Evolutionary conservation across 2,888 invertebrate species (phyloP).

Genomic region (Lasioglossum zephyrum): DNA sequence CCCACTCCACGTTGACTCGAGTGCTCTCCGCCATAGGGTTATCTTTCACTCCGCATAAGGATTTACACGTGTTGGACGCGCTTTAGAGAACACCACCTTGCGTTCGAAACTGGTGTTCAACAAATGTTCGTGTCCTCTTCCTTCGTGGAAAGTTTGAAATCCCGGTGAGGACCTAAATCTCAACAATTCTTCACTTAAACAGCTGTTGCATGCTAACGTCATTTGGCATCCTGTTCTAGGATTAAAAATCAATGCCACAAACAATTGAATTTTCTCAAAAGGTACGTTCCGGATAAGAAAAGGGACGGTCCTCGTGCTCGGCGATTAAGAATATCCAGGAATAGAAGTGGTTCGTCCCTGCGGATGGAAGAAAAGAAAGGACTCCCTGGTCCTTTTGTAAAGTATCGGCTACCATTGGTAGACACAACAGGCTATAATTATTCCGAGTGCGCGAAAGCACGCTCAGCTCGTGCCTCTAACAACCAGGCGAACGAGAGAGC

Average conservation of each 20-base stretch:
- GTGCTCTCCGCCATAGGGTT: conserved; percentile 52
- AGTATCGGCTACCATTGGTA: not conserved
- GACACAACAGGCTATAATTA: conserved; percentile 17
- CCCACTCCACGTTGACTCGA: conserved; percentile 32
- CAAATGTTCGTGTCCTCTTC: conserved; percentile 25
- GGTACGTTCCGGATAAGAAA: not conserved
- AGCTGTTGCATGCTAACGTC: too few species aligned
- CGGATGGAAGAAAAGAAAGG: not conserved
- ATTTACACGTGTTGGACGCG: conserved; percentile 56
- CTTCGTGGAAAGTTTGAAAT: not conserved
- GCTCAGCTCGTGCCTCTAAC: not conserved
- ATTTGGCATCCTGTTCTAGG: too few species aligned
- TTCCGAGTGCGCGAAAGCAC: conserved; percentile 1
- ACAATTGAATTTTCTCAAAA: not conserved
- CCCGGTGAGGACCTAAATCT: not conserved
- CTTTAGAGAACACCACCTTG: conserved; percentile 36
- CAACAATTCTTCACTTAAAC: not conserved
- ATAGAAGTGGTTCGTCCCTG: not conserved
- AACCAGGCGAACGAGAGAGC: not conserved
- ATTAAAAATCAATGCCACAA: not conserved
- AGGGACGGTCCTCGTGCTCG: not conserved
- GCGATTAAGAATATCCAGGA: not conserved
- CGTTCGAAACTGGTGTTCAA: conserved; percentile 9
- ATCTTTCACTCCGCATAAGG: conserved; percentile 52
- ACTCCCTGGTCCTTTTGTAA: not conserved